Percentiles rank a stretch among this genome's conserved stretches.
phyloP scores from a whole-genome alignment of 2,888 invertebrate species.

The Leptopilina syphax region DNA sequence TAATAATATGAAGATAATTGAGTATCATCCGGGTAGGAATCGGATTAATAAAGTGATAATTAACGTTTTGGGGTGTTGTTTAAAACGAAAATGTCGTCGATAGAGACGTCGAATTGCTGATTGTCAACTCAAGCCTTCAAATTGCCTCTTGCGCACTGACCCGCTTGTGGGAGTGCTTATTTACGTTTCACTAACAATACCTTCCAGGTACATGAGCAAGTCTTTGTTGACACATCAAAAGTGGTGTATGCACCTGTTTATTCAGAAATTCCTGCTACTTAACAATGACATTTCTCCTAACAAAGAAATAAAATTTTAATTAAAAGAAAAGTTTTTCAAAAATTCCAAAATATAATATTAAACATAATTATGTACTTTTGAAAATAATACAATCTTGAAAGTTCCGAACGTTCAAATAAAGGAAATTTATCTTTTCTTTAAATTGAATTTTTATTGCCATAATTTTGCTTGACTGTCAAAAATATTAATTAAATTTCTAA shows the following conservation, averaged over 20 bases:
- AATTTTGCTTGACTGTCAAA: too few relatives aligned
- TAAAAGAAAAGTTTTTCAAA: too few relatives aligned
- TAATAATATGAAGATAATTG: too few relatives aligned
- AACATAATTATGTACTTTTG: too few relatives aligned
- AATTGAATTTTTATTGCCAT: too few relatives aligned
- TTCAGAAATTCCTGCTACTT: background rate
- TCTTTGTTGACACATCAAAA: constrained; percentile 37
- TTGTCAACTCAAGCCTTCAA: constrained; percentile 32
- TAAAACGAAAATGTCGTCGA: background rate
- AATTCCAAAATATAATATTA: too few relatives aligned
- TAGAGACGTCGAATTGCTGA: constrained; percentile 5
- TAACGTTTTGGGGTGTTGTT: background rate
- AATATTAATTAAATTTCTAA: too few relatives aligned
- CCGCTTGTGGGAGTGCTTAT: constrained; percentile 32
- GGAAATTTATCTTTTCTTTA: too few relatives aligned
- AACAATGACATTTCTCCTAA: constrained; percentile 1
- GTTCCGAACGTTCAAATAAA: too few relatives aligned
- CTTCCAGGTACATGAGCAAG: constrained; percentile 32
- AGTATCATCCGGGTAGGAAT: background rate
- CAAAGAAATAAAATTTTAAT: too few relatives aligned
- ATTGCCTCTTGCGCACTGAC: constrained; percentile 37
- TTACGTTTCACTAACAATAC: constrained; percentile 40
- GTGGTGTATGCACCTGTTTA: constrained; percentile 30
- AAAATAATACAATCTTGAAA: too few relatives aligned
- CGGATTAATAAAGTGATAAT: background rate